Evolutionary conservation across 2,797 vertebrate species (phyloP).

Genomic region (Loris lydekkerianus): DNA sequence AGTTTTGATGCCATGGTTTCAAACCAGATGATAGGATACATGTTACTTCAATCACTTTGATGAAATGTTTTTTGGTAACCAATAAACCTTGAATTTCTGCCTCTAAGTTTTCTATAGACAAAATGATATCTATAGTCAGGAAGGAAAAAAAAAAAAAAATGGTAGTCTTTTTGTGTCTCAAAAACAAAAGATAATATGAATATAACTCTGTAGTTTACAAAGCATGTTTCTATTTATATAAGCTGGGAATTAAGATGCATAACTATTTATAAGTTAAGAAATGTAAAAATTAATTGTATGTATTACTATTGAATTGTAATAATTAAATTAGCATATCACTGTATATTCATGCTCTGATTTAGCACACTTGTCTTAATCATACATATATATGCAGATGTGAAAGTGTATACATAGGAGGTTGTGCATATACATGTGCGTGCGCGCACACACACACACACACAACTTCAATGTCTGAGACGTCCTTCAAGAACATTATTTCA

Average conservation of each 20-base stretch:
- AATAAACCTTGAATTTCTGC: conserved; percentile 59
- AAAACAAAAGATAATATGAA: not conserved
- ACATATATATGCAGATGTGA: not conserved
- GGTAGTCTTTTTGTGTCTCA: conserved; percentile 10
- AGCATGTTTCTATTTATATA: not conserved
- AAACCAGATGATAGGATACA: conserved; percentile 17
- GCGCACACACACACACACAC: not conserved
- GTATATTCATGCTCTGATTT: not conserved
- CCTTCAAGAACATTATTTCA: not conserved
- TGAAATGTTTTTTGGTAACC: conserved; percentile 51
- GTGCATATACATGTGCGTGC: not conserved
- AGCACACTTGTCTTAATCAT: not conserved
- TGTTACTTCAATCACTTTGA: conserved; percentile 3
- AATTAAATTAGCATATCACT: not conserved
- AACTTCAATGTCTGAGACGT: not conserved
- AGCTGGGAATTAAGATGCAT: not conserved
- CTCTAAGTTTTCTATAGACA: not conserved
- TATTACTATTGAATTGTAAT: not conserved
- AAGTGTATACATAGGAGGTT: not conserved
- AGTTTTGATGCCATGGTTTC: conserved; percentile 58
- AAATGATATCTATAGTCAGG: not conserved
- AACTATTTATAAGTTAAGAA: not conserved
- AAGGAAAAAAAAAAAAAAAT: not conserved
- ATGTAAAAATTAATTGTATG: not conserved
- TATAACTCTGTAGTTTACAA: not conserved